These are phyloP conservation scores for Enteromius paludinosus DNA, from an alignment of 2,797 vertebrate genomes.

Conservation along the genomic window DNA sequence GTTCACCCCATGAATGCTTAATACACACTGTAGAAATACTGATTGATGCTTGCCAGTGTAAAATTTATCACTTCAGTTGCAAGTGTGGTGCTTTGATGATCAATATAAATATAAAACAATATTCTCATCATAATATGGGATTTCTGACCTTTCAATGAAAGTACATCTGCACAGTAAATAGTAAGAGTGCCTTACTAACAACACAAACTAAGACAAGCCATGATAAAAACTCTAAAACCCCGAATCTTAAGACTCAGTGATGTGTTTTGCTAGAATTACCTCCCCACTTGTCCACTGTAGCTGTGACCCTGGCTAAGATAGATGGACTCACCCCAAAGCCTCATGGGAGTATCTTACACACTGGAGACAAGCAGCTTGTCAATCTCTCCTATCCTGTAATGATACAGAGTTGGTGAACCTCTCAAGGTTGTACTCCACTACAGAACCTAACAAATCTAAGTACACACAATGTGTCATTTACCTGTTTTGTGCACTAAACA, in stretches of 20 bases:
- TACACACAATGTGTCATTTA: conserved; percentile 43
- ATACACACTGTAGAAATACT: background rate
- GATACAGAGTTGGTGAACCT: conserved; percentile 22
- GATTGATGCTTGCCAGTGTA: background rate
- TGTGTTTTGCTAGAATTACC: background rate
- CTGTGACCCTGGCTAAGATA: conserved; percentile 58
- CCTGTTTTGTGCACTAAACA: conserved; percentile 6
- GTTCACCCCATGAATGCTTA: background rate
- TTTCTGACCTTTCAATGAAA: background rate
- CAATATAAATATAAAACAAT: background rate
- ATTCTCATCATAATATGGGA: background rate
- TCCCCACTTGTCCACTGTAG: conserved; percentile 49
- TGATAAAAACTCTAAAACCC: background rate
- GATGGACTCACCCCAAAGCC: conserved; percentile 41
- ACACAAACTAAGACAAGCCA: background rate
- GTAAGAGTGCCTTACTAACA: background rate
- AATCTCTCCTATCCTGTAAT: conserved; percentile 32
- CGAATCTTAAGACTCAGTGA: background rate
- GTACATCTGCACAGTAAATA: background rate
- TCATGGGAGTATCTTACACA: conserved; percentile 37
- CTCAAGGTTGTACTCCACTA: conserved; percentile 41
- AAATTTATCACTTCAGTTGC: background rate
- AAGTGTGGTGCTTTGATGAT: background rate
- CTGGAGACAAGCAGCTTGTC: conserved; percentile 23
- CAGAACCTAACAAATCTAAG: conserved; percentile 11